Conservation (phyloP, 2,888 invertebrate genomes). For the Laspeyria flexula region DNA sequence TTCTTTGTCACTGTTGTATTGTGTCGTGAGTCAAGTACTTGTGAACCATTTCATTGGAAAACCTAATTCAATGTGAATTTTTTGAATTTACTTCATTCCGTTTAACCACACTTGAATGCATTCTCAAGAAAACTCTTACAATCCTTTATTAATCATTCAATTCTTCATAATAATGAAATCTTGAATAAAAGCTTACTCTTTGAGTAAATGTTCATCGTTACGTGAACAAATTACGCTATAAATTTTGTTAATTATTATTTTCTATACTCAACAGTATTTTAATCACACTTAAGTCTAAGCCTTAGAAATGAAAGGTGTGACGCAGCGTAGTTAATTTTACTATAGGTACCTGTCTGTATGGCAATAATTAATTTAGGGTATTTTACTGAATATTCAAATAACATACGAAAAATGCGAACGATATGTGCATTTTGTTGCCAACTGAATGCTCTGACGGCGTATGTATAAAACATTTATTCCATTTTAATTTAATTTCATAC, state of each 20-base stretch:
- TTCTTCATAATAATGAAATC: slow-evolving; percentile 18
- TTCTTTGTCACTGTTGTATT: slow-evolving; percentile 80
- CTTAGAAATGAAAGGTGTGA: slow-evolving; percentile 2
- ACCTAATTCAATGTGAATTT: slow-evolving; percentile 56
- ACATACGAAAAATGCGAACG: background rate
- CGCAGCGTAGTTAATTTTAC: slow-evolving; percentile 2
- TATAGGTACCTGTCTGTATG: too few relatives aligned
- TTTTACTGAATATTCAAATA: background rate
- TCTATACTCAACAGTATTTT: slow-evolving; percentile 21
- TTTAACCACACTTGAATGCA: slow-evolving; percentile 14
- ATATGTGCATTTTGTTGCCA: background rate
- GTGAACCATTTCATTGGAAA: slow-evolving; percentile 60
- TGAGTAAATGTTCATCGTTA: slow-evolving; percentile 19
- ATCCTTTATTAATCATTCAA: slow-evolving; percentile 21
- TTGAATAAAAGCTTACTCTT: slow-evolving; percentile 23
- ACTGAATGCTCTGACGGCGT: background rate
- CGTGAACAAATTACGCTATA: slow-evolving; percentile 23
- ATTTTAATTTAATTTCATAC: too few relatives aligned
- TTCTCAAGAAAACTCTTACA: slow-evolving; percentile 1
- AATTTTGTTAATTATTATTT: slow-evolving; percentile 25
- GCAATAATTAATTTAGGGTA: background rate
- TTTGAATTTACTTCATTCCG: slow-evolving; percentile 27
- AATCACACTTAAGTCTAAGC: slow-evolving; percentile 2
- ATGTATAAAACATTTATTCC: too few relatives aligned
- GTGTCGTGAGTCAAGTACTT: slow-evolving; percentile 70